Conservation (phyloP, 2,113 vertebrate species). For the Datnioides undecimradiatus region DNA sequence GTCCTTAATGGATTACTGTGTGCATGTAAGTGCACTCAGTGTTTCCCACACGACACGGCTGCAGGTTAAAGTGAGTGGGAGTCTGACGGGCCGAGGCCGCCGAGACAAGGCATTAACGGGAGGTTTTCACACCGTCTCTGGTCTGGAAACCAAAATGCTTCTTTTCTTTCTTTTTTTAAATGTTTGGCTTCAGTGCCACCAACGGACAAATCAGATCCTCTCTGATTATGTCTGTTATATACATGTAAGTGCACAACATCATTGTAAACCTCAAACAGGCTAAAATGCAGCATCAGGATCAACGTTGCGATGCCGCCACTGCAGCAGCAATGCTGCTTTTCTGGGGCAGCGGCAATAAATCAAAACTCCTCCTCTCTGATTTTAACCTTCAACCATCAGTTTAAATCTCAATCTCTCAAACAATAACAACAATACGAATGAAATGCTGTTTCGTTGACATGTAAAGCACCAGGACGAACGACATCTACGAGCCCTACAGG, state of each 20-base stretch:
- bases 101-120: constrained; percentile 59
- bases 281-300: constrained; percentile 47
- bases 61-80: not conserved
- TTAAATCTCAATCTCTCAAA: constrained; percentile 53
- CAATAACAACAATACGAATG: not conserved
- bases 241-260: constrained; percentile 44
- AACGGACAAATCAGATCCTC: constrained; percentile 25
- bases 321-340: too few relatives aligned
- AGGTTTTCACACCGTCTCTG: constrained; percentile 45
- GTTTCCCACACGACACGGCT: constrained; percentile 30
- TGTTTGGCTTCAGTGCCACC: constrained; percentile 41
- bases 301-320: not conserved
- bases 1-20: constrained; percentile 36
- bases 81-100: constrained; percentile 29
- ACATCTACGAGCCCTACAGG: constrained; percentile 10
- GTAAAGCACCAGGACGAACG: constrained; percentile 36
- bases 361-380: not conserved
- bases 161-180: too few relatives aligned
- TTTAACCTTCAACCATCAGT: not conserved
- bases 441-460: constrained; percentile 57
- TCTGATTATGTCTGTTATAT: constrained; percentile 20
- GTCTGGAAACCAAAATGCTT: constrained; percentile 67
- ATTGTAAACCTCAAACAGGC: constrained; percentile 34
- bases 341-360: constrained; percentile 8
- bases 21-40: constrained; percentile 27